Base-by-base conservation (phyloP, 1,140 invertebrate species). In the Euura lappo region DNA sequence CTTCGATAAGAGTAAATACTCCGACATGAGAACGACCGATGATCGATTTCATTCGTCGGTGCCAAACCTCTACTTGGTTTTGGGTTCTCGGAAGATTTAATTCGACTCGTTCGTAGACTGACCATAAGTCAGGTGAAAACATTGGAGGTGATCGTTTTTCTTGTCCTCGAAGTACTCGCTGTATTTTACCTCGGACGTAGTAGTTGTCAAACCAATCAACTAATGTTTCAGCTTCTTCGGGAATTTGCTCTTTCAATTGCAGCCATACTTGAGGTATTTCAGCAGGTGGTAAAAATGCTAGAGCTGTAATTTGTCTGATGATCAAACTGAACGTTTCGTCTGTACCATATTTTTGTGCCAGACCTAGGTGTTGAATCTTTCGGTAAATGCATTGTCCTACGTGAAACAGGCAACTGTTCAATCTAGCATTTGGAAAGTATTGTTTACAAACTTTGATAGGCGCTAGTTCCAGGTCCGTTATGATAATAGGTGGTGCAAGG, bases 241-340 rank as follows among this genome's bases (percentile, higher is more conserved):
- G 68, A 45, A 69, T 11, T 45, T 45, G 45, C 10, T 6, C 46
- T 69, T 69, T 69, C 10, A 69, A 45, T 10, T 13, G 10, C 13
- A 45, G 44, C 11, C 46, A 69, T 69, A 47, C 68, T 4, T 45
- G 60, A n/a, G 68, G 68, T 47, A 69, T 69, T 42, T 69, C 68
- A 47, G 10, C n/a, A 45, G 45, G 13, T 45, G 68, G 68, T 5
- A 69, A 28, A 7, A 69, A 45, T 43, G 68, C 68, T n/a, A 69
- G 68, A 45, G 68, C 68, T 47, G 68, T 45, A 8, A 69, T 69
- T n/a, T 69, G 68, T n/a, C 68, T 45, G 42, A 69, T 69, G 11
- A 69, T n/a, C 68, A 69, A 69, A 69, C 68, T 69, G 42, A 69
- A 69, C 6, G 46, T 47, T 45, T 69, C 68, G 42, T 69, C 68